A percentile compares a stretch with the other conserved stretches of the same genome.
Conservation (phyloP, 2,888 invertebrate species). For the Eutolmus rufibarbis region DNA sequence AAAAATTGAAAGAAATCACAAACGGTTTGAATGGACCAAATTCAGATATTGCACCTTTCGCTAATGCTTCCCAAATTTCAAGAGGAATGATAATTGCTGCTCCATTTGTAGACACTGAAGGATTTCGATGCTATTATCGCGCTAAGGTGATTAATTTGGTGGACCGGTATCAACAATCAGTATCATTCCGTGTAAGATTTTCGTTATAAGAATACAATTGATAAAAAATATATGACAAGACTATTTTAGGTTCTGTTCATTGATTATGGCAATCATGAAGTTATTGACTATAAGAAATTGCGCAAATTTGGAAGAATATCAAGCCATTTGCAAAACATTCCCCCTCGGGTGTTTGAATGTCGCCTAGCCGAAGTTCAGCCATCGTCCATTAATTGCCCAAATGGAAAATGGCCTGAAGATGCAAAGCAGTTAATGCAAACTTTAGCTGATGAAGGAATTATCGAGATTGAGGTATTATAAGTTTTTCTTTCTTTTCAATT, state of each 20-base stretch:
- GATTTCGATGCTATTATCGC: constrained; percentile 63
- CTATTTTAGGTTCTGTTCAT: constrained; percentile 72
- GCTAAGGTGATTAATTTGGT: constrained; percentile 65
- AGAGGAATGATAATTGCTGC: constrained; percentile 69
- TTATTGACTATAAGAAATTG: constrained; percentile 63
- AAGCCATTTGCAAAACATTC: constrained; percentile 54
- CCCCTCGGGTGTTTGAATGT: constrained; percentile 76
- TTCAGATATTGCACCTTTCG: constrained; percentile 52
- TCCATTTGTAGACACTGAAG: constrained; percentile 63
- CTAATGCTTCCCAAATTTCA: constrained; percentile 54
- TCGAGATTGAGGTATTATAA: constrained; percentile 66
- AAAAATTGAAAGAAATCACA: constrained; percentile 58
- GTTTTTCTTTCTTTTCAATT: background rate
- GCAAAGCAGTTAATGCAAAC: constrained; percentile 65
- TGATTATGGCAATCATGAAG: constrained; percentile 75
- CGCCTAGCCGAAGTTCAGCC: constrained; percentile 75
- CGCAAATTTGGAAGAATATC: constrained; percentile 58
- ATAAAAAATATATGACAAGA: background rate
- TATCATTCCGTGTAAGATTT: constrained; percentile 52
- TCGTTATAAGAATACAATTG: background rate
- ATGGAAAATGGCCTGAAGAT: constrained; percentile 69
- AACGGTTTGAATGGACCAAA: constrained; percentile 58
- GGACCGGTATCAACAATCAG: constrained; percentile 49
- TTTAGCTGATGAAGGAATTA: constrained; percentile 56
- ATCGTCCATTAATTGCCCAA: constrained; percentile 67